Evolutionary conservation across 2,888 invertebrate species (phyloP), one percentile per base, ranked within the genome.

Genomic region (Siphlonurus alternatus): DNA sequence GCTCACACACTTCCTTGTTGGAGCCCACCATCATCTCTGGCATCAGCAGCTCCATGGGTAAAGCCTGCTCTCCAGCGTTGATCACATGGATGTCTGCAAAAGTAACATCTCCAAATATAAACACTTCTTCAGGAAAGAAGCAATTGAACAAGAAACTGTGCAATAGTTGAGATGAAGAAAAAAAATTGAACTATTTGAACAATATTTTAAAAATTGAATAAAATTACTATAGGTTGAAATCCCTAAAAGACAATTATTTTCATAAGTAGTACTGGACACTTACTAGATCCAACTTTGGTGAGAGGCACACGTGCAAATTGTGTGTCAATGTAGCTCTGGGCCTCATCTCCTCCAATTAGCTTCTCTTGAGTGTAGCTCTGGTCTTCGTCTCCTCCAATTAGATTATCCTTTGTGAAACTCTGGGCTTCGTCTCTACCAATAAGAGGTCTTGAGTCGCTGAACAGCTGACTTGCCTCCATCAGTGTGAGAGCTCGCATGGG

Each of bases 1-100:
- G 81, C 25, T 85, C 82, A 74, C 93, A 93, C 1, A 78, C 73
- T 67, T 83, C 72, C 71, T 81, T 77, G 67, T 75, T 76, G 20
- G 71, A 66, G 66, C 73, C 71, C 22, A 67, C 24, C 20, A 68
- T 18, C 3, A 63, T 62, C 23, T 66, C 67, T 38, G 70, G 70
- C 72, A 71, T 54, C 69, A 65, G 61, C 67, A 66, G 76, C 68
- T 82, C 82, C 66, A 81, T 79, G 0, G 83, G 82, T 61, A 81
- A 70, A 68, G 79, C 79, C 72, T 76, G 75, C 5, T 71, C 66
- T 65, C 76, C 70, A 19, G 73, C 68, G 23, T 73, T 72, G 0
- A 72, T 72, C 62, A 74, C 38, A 38, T 15, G 74, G 66, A 62
- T 60, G 25, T 60, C 59, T 63, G 61, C 24, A 51, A 59, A 38